Conservation (phyloP, 1,140 invertebrate genomes). For the Triops longicaudatus region DNA sequence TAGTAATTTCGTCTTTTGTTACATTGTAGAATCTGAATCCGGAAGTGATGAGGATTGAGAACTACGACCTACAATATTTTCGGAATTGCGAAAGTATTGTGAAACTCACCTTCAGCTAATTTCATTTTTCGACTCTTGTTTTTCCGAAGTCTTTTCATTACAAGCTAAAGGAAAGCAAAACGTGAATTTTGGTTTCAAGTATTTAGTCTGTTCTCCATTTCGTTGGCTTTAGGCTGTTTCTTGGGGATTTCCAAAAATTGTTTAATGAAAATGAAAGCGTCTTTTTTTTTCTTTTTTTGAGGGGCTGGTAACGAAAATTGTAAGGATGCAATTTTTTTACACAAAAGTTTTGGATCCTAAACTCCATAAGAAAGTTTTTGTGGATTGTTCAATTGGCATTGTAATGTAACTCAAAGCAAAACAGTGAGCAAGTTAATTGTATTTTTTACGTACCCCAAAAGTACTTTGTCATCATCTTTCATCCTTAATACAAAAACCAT, state of each 20-base stretch:
- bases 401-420: not conserved
- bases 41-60: slow-evolving; percentile 32
- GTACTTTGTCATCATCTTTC: slow-evolving; percentile 8
- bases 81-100: slow-evolving; percentile 5
- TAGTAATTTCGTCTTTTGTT: slow-evolving; percentile 29
- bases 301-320: not conserved
- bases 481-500: slow-evolving; percentile 12
- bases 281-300: not conserved
- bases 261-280: not conserved
- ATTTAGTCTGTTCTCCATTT: not conserved
- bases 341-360: not conserved
- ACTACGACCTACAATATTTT: slow-evolving; percentile 18
- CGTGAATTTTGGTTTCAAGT: not conserved
- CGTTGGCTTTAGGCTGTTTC: not conserved
- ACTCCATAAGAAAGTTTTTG: not conserved
- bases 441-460: slow-evolving; percentile 3
- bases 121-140: slow-evolving; percentile 14
- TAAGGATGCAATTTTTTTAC: not conserved
- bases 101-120: slow-evolving; percentile 15
- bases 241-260: not conserved
- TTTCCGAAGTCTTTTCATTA: slow-evolving; percentile 12
- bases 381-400: not conserved
- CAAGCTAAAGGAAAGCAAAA: slow-evolving; percentile 12
- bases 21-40: slow-evolving; percentile 33
- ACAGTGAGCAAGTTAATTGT: not conserved